Percentiles rank a stretch among this genome's conserved stretches.
Conservation (phyloP, 2,113 vertebrate species). For the Columba livia region DNA sequence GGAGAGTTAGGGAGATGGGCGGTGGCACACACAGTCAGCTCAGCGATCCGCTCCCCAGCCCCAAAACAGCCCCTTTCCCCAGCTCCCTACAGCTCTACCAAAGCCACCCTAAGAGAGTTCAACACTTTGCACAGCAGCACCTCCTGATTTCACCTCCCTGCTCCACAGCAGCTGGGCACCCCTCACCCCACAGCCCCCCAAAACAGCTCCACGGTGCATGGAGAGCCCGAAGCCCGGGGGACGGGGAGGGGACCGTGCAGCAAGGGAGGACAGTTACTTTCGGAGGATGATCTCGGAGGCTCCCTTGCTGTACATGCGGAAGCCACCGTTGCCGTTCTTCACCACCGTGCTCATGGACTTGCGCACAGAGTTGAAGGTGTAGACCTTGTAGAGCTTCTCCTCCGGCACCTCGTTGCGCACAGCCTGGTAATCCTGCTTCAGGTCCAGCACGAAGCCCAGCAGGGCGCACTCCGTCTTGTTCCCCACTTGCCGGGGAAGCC, state of each 20-base stretch:
- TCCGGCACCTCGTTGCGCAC: constrained; percentile 91
- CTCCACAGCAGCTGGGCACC: no score
- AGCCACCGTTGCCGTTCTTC: constrained; percentile 79
- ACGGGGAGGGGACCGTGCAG: accelerated
- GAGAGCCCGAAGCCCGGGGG: accelerated
- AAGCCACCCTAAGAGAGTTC: not conserved
- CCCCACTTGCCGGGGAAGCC: constrained; percentile 92
- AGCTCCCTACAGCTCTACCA: not conserved
- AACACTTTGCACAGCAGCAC: not conserved
- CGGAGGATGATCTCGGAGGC: constrained; percentile 95
- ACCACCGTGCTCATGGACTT: constrained; percentile 98
- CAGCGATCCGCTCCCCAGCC: no score
- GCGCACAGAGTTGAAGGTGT: constrained; percentile 96
- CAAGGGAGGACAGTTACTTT: constrained; percentile 78
- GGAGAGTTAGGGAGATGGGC: not conserved
- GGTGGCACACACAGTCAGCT: not conserved
- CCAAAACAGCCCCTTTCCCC: not conserved
- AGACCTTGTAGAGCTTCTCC: constrained; percentile 94
- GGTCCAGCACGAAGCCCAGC: constrained; percentile 88
- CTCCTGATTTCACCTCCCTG: not conserved
- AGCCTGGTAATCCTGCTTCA: constrained; percentile 93
- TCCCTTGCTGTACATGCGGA: constrained; percentile 98
- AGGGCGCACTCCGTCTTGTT: constrained; percentile 96
- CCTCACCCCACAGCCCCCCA: not conserved
- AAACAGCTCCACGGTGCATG: accelerated